Conservation (phyloP, 1,140 invertebrate genomes). For the Xylocopa sonorina region DNA sequence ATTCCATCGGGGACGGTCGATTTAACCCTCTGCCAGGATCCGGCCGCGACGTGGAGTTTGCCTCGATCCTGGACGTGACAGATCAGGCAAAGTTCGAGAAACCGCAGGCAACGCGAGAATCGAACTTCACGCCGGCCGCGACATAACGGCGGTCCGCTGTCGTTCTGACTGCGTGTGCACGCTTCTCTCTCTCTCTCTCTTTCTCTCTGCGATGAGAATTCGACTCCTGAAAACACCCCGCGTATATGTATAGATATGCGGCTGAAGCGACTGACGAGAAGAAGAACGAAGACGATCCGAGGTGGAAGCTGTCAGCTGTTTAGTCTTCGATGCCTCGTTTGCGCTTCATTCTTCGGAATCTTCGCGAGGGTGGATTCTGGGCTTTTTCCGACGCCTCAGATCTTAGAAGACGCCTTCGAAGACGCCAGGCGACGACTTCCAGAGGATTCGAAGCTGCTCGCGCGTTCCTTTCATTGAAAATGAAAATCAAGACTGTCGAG, state of each 20-base stretch:
- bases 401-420: no score
- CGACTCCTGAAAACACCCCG: conserved; percentile 14
- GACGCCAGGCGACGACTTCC: no score
- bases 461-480: background rate
- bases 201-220: conserved; percentile 20
- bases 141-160: conserved; percentile 49
- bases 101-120: conserved; percentile 62
- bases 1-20: conserved; percentile 44
- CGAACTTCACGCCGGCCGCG: conserved; percentile 59
- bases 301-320: background rate
- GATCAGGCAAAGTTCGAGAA: conserved; percentile 64
- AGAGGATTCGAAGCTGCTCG: no score
- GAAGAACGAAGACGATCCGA: conserved; percentile 5
- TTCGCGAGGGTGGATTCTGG: no score
- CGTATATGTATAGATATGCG: no score
- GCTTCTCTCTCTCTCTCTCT: no score
- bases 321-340: background rate
- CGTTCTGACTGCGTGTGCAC: conserved; percentile 41
- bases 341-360: background rate
- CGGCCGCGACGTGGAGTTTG: conserved; percentile 36
- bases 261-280: conserved; percentile 9
- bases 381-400: no score
- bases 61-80: conserved; percentile 57
- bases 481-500: background rate
- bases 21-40: conserved; percentile 54